Evolutionary conservation across 2,888 invertebrate species (phyloP), one percentile per base, ranked within the genome.

Genomic region (Polyommatus iphigenia): DNA sequence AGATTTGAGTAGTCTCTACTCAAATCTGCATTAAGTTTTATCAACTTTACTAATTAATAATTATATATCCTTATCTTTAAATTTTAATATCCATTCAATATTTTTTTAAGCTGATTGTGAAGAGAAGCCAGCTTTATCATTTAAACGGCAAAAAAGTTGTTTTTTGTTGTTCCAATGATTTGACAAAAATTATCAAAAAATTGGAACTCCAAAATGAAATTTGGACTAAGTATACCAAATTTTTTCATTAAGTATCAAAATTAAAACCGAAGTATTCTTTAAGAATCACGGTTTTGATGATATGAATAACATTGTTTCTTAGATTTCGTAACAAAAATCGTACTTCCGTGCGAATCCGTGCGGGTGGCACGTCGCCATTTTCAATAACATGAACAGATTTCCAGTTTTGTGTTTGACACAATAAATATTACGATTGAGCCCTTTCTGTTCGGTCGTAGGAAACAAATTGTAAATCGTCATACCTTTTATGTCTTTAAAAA

Each of bases 391-490:
- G 29, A 67, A 29, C 67, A 67, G 5, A 67, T 67, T 67, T 67
- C 29, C 29, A 67, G 4, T 29, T 67, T 67, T 67, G 67, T 67
- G 67, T 67, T 67, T 29, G 67, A 67, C 67, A 67, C 15, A 67
- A 29, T 67, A 67, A 67, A 67, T 67, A 29, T 67, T 29, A 67
- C 67, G 67, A 67, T 29, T 67, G 67, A 29, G 29, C 15, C 29
- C 15, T 67, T 67, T 29, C 6, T 67, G 29, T 67, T 67, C 15
- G 13, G 67, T 29, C 8, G 20, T 10, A 62, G 20, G 20, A 62
- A 62, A 62, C 20, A 62, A 62, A 24, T 20, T 62, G 62, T 62
- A 20, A 62, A 62, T 62, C 24, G 3, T 24, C 62, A 20, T 24
- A 20, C 62, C 24, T 10, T 10, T 62, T 62, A 62, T 24, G 24